Evolutionary conservation across 2,113 vertebrate genomes (phyloP).

Genomic region (Cyprinodon brontotheroides): DNA sequence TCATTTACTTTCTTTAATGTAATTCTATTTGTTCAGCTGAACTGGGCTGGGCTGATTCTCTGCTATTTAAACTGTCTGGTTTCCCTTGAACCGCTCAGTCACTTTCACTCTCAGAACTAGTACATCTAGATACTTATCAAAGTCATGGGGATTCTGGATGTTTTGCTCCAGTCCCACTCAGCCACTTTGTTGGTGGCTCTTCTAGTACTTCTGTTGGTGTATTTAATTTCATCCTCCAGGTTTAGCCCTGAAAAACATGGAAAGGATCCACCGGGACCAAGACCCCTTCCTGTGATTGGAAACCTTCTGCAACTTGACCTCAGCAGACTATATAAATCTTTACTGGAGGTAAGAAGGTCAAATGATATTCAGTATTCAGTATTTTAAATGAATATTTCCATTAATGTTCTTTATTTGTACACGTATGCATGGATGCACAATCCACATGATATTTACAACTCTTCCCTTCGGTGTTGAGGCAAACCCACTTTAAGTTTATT

Average conservation of each 20-base stretch:
- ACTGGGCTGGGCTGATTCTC: no score
- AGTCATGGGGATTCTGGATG: constrained; percentile 15
- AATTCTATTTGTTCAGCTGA: neutral
- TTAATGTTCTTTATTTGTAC: no score
- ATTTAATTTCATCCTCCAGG: neutral
- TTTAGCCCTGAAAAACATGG: neutral
- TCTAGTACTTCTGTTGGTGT: constrained; percentile 21
- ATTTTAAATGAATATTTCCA: no score
- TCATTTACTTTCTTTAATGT: neutral
- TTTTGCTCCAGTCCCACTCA: neutral
- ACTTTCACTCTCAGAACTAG: neutral
- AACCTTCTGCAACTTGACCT: constrained; percentile 59
- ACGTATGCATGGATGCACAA: no score
- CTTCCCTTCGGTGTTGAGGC: no score
- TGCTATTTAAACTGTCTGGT: neutral
- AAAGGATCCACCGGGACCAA: constrained; percentile 55
- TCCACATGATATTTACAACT: no score
- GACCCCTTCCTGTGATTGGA: constrained; percentile 40
- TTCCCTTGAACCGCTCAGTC: neutral
- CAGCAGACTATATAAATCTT: neutral
- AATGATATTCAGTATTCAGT: neutral
- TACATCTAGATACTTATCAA: neutral
- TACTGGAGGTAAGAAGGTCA: constrained; percentile 30
- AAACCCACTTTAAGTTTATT: no score
- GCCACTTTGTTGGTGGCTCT: constrained; percentile 20